Evolutionary conservation across 1,140 invertebrate species (phyloP).

Genomic region (Pseudomyrmex flavicornis): DNA sequence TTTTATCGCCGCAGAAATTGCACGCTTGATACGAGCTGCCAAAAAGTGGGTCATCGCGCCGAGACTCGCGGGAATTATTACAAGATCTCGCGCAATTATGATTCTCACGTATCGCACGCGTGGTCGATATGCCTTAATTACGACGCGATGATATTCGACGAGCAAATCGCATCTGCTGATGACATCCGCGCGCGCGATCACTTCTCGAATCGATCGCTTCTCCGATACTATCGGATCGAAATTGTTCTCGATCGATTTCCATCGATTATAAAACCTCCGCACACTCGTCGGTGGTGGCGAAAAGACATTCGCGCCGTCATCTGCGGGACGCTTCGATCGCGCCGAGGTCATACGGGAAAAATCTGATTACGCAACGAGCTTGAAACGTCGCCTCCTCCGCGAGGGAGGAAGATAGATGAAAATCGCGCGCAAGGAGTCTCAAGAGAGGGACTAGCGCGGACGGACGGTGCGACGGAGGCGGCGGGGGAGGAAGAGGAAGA

Average conservation of each 20-base stretch:
- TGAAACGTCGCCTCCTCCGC: conserved; percentile 45
- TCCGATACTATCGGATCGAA: too few relatives aligned
- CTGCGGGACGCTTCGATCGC: conserved; percentile 32
- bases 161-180: too few relatives aligned
- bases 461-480: background rate
- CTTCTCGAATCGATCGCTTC: too few relatives aligned
- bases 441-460: conserved; percentile 23
- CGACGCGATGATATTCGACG: background rate
- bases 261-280: background rate
- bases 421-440: conserved; percentile 41
- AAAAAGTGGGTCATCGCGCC: conserved; percentile 56
- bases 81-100: too few relatives aligned
- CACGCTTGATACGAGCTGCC: conserved; percentile 55
- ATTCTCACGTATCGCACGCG: background rate
- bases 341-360: conserved; percentile 63
- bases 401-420: conserved; percentile 63
- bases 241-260: too few relatives aligned
- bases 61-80: background rate
- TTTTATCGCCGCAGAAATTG: conserved; percentile 56
- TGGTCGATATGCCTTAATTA: conserved; percentile 2
- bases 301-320: conserved; percentile 28
- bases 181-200: too few relatives aligned
- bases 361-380: conserved; percentile 67
- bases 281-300: background rate
- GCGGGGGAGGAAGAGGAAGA: conserved; percentile 36